phyloP scores from a whole-genome alignment of 2,888 invertebrate genomes.

The Gibbula magus region DNA sequence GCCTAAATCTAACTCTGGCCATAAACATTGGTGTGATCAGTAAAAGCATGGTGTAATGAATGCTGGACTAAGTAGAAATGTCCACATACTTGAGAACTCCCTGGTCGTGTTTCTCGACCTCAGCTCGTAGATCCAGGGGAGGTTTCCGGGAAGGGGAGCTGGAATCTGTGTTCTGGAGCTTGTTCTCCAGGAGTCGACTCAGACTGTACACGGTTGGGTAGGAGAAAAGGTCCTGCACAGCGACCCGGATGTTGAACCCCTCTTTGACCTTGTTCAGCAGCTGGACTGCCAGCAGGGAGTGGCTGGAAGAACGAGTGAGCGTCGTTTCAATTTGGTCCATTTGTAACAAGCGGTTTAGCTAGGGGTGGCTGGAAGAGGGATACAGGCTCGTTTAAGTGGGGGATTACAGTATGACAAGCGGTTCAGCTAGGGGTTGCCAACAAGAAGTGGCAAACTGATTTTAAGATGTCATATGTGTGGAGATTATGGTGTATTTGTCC shows the following conservation, averaged over 20 bases:
- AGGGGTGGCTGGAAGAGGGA: not conserved
- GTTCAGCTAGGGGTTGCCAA: too few species aligned
- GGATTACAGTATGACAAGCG: too few species aligned
- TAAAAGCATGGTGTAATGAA: too few species aligned
- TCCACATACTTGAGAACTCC: constrained; percentile 61
- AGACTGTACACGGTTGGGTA: constrained; percentile 72
- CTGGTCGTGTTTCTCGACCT: constrained; percentile 73
- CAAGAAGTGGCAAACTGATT: too few species aligned
- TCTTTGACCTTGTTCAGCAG: constrained; percentile 65
- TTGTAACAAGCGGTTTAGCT: too few species aligned
- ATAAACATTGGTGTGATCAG: too few species aligned
- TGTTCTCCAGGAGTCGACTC: constrained; percentile 69
- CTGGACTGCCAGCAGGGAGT: constrained; percentile 75
- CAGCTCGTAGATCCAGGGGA: constrained; percentile 67
- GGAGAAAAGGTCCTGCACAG: constrained; percentile 73
- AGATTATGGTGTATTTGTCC: too few species aligned
- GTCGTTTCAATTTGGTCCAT: too few species aligned
- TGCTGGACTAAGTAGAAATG: not conserved
- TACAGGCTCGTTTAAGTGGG: too few species aligned
- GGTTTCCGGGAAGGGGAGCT: constrained; percentile 20
- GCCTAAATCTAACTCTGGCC: too few species aligned
- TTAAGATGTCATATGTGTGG: too few species aligned
- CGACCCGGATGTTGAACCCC: constrained; percentile 65
- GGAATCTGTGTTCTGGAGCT: constrained; percentile 35
- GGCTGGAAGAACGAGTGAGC: constrained; percentile 64